Conservation (phyloP, 2,888 invertebrate species). For the Lasioglossum malachurum region DNA sequence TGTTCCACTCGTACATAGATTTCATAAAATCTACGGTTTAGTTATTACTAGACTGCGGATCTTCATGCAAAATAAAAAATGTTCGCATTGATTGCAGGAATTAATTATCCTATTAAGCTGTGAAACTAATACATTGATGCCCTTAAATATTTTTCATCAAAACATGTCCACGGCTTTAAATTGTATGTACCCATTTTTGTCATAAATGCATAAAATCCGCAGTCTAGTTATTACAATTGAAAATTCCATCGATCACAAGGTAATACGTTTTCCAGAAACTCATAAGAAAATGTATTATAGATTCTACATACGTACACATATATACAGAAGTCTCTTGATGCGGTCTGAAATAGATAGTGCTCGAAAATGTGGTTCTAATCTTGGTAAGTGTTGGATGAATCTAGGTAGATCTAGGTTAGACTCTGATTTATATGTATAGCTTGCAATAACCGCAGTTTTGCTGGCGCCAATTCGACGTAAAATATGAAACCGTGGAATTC, state of each 20-base stretch:
- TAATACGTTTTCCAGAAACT: not conserved
- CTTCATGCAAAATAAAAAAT: too few relatives aligned
- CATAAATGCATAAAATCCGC: not conserved
- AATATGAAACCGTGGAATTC: conserved; percentile 29
- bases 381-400: conserved; percentile 48
- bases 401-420: conserved; percentile 43
- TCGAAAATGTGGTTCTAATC: conserved; percentile 37
- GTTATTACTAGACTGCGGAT: too few relatives aligned
- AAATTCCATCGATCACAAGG: not conserved
- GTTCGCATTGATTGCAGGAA: too few relatives aligned
- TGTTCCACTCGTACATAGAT: too few relatives aligned
- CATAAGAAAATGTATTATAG: not conserved
- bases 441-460: conserved; percentile 48
- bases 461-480: conserved; percentile 31
- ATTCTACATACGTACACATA: too few relatives aligned
- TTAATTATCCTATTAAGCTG: too few relatives aligned
- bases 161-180: too few relatives aligned
- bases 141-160: too few relatives aligned
- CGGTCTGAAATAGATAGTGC: not conserved
- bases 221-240: not conserved
- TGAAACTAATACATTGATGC: too few relatives aligned
- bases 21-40: too few relatives aligned
- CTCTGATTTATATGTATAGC: conserved; percentile 40
- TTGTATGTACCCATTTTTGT: too few relatives aligned
- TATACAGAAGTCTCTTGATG: not conserved